Evolutionary conservation across 1,140 invertebrate genomes (phyloP).

Genomic region (Asbolus verrucosus): DNA sequence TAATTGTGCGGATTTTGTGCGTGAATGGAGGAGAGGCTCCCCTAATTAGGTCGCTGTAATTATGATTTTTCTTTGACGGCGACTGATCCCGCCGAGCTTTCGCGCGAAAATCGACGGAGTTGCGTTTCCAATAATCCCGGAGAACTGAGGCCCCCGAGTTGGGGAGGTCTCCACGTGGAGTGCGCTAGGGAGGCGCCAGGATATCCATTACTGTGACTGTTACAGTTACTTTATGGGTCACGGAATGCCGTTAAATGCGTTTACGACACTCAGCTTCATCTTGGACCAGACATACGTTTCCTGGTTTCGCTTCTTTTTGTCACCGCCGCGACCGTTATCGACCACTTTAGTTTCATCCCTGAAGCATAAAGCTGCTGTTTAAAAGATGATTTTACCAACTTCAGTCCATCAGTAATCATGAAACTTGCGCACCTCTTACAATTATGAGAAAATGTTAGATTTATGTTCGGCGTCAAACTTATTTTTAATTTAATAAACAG

Average conservation of each 20-base stretch:
- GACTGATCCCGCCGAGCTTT: background rate
- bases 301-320: no score
- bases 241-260: constrained; percentile 42
- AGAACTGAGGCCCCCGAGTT: background rate
- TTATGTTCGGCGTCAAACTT: no score
- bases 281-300: constrained; percentile 23
- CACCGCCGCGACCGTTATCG: no score
- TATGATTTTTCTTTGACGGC: constrained; percentile 21
- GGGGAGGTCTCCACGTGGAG: no score
- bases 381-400: no score
- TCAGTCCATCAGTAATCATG: no score
- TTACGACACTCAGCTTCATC: constrained; percentile 30
- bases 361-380: no score
- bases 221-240: constrained; percentile 40
- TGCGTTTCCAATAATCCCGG: background rate
- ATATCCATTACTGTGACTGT: constrained; percentile 42
- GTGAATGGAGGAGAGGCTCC: background rate
- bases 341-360: no score
- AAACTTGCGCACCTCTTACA: no score
- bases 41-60: constrained; percentile 13
- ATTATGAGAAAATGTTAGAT: no score
- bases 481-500: no score
- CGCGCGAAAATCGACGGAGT: constrained; percentile 1
- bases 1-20: constrained; percentile 1
- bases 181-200: constrained; percentile 18